Conservation (phyloP, 2,888 invertebrate genomes). For the Morinoia aosen region DNA sequence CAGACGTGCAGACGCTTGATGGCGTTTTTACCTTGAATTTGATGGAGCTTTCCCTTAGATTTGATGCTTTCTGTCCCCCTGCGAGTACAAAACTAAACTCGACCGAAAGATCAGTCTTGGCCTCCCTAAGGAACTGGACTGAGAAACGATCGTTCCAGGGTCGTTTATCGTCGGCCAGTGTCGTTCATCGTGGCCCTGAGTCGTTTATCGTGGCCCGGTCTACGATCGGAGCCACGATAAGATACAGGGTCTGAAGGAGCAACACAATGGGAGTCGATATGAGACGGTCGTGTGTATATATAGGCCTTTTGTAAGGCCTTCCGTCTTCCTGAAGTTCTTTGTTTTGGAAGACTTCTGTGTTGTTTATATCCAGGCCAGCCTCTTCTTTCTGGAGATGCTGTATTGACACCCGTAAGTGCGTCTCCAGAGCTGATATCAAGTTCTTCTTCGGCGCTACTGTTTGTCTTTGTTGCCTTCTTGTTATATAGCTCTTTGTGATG, state of each 20-base stretch:
- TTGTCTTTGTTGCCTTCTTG: neutral
- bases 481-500: neutral
- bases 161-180: slow-evolving; percentile 1
- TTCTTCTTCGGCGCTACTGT: neutral
- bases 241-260: neutral
- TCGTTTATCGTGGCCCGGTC: slow-evolving; percentile 10
- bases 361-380: neutral
- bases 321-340: neutral
- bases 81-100: neutral
- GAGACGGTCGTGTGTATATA: neutral
- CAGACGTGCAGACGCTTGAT: too few relatives aligned
- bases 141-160: neutral
- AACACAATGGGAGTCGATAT: neutral
- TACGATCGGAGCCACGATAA: slow-evolving; percentile 4
- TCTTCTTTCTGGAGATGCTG: neutral
- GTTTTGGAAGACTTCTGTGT: neutral
- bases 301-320: neutral
- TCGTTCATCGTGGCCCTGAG: neutral
- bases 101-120: neutral
- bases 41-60: neutral
- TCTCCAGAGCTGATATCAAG: neutral
- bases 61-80: neutral
- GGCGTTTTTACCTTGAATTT: neutral
- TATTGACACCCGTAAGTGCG: neutral
- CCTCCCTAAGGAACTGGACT: neutral